Percentiles rank a stretch among this genome's conserved stretches.
Conservation (phyloP, 1,140 invertebrate genomes). For the Triops longicaudatus region DNA sequence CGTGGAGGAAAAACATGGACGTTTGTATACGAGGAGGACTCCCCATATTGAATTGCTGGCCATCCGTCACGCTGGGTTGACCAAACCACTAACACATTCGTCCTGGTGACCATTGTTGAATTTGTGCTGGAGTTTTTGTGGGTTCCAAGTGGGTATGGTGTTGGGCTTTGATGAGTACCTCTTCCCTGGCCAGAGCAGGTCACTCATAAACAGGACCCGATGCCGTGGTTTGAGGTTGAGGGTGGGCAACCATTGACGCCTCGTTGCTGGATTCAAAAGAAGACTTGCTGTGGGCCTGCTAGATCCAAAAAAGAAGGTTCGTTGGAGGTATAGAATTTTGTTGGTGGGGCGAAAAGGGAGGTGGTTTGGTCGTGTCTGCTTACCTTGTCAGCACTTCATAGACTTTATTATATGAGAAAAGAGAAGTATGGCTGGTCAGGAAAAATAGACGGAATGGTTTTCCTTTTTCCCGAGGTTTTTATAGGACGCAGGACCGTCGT, state of each 20-base stretch:
- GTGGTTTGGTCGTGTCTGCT: not conserved
- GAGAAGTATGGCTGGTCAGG: not conserved
- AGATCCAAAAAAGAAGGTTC: not conserved
- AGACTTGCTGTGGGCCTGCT: not conserved
- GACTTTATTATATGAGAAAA: constrained; percentile 12
- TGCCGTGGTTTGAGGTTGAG: not conserved
- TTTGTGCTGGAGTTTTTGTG: not conserved
- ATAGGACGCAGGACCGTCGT: not conserved
- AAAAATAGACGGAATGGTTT: constrained; percentile 6
- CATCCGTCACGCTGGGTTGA: constrained; percentile 10
- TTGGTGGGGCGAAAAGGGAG: not conserved
- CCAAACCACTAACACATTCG: constrained; percentile 7
- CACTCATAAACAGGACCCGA: not conserved
- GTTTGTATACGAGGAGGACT: not conserved
- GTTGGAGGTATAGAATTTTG: constrained; percentile 4
- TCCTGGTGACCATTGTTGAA: not conserved
- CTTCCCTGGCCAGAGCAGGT: not conserved
- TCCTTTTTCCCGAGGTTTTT: not conserved
- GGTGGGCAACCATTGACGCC: constrained; percentile 13
- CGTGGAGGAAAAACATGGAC: not conserved
- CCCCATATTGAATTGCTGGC: not conserved
- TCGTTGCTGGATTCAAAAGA: not conserved
- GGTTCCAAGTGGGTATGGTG: not conserved
- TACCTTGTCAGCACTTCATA: constrained; percentile 11
- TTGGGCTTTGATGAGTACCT: not conserved